Base-by-base conservation (phyloP, 2,797 vertebrate genomes). In the Macroramphosus scolopax region DNA sequence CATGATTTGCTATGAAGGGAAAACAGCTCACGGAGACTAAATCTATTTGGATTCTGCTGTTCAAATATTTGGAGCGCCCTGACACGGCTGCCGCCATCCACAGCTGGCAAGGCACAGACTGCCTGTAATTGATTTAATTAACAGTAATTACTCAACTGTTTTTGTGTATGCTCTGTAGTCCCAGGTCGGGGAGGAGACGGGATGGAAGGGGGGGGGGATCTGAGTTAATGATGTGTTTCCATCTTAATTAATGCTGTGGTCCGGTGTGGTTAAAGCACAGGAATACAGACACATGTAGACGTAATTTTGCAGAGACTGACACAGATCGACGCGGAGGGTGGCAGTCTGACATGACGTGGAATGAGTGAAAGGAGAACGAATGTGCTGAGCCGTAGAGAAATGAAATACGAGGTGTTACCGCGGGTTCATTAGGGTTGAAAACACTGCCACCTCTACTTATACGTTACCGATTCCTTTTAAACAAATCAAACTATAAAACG, bases 101-200 rank as follows among this genome's bases (percentile, higher is more conserved):
- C 83, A 87, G 72, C 77, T 72, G 86, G 88, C 84, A 83, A 83
- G 84, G 88, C 91, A 81, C 83, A 86, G 89, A 80, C 90, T 89
- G 86, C 82, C 89, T 91, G 89, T 94, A 94, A 96, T 95, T 93
- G 89, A 91, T 93, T 94, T 94, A 92, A 95, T 95, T 93, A 94
- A 91, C 92, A 88, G 92, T 93, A 94, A 95, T 94, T 93, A 93
- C 91, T 88, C 90, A 85, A 88, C 83, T 91, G 92, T 90, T 82
- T 87, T 85, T 77, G 85, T 88, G 84, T 86, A 85, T 72, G 84
- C 89, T 75, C 63, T 84, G 71, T 75, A 74, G 84, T 65, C 46
- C 52, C 43, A 44, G 44, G 43, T 86, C 82, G 68, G 86, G 67
- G 16, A 50, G 76, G 88, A 91, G 87, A 87, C 36, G 44, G 67